phyloP scores from a whole-genome alignment of 1,140 invertebrate species.

The Drosophila aff. region DNA sequence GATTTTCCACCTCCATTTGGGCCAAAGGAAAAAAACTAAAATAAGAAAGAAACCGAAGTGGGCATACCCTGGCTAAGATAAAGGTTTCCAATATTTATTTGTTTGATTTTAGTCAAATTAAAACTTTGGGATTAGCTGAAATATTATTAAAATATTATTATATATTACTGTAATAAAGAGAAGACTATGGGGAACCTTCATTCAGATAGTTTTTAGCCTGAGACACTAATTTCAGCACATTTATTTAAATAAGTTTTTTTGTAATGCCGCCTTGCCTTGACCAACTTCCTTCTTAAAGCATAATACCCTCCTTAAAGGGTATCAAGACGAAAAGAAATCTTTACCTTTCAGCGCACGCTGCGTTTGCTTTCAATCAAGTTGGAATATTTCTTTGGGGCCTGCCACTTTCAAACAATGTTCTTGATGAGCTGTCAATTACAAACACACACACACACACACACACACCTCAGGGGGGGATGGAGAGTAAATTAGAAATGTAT shows the following conservation, averaged over 20 bases:
- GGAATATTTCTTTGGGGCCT: slow-evolving; percentile 63
- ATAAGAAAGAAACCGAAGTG: background rate
- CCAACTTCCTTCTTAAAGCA: background rate
- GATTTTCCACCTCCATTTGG: slow-evolving; percentile 2
- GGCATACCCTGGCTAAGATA: background rate
- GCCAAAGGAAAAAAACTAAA: background rate
- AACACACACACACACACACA: slow-evolving; percentile 44
- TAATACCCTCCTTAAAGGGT: background rate
- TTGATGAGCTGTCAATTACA: slow-evolving; percentile 81
- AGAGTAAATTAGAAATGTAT: slow-evolving; percentile 9
- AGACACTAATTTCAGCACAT: background rate
- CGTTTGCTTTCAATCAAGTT: slow-evolving; percentile 77
- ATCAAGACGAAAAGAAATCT: slow-evolving; percentile 27
- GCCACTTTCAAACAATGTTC: slow-evolving; percentile 75
- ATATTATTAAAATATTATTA: background rate
- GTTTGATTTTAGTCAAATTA: background rate
- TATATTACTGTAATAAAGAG: background rate
- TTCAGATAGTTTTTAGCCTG: background rate
- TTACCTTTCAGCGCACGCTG: slow-evolving; percentile 57
- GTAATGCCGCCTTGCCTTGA: background rate
- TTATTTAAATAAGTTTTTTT: background rate
- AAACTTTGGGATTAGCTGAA: background rate
- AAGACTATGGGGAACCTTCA: background rate
- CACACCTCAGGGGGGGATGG: slow-evolving; percentile 6
- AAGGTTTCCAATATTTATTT: background rate